Evolutionary conservation across 2,113 vertebrate species (phyloP).

Genomic region (Psittacus erithacus): DNA sequence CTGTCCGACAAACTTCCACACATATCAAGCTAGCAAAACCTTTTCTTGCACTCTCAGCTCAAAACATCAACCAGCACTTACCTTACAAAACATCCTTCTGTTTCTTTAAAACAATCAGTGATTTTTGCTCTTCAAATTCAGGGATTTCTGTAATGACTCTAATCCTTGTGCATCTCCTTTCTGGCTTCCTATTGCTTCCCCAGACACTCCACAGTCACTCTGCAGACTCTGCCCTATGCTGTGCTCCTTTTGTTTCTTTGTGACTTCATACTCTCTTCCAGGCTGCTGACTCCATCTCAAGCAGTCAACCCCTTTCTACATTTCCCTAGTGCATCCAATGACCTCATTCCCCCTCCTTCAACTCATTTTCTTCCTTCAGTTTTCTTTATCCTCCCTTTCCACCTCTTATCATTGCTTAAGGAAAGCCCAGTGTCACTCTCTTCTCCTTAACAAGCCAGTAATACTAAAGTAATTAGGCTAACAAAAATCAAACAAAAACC

Average conservation of each 20-base stretch:
- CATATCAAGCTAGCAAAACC: not conserved
- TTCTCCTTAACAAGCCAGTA: not conserved
- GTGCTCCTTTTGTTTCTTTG: conserved; percentile 5
- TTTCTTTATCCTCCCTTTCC: not conserved
- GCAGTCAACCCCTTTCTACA: not conserved
- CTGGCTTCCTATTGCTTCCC: not conserved
- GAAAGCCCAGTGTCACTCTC: not conserved
- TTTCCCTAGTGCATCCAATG: not conserved
- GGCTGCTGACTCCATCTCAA: not conserved
- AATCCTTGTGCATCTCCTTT: not conserved
- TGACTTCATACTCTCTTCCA: not conserved
- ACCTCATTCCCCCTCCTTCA: conserved; percentile 2
- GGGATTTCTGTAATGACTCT: not conserved
- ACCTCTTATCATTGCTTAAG: not conserved
- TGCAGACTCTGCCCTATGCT: not conserved
- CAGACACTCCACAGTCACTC: not conserved
- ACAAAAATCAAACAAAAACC: not conserved
- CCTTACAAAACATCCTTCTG: not conserved
- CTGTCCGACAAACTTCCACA: not conserved
- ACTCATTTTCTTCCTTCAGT: not conserved
- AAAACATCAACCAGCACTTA: not conserved
- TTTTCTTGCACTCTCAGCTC: not conserved
- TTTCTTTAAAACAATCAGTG: not conserved
- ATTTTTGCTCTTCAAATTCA: not conserved
- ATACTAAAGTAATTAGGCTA: not conserved